Evolutionary conservation across 1,140 invertebrate species (phyloP).

Genomic region (Nautilus pompilius): DNA sequence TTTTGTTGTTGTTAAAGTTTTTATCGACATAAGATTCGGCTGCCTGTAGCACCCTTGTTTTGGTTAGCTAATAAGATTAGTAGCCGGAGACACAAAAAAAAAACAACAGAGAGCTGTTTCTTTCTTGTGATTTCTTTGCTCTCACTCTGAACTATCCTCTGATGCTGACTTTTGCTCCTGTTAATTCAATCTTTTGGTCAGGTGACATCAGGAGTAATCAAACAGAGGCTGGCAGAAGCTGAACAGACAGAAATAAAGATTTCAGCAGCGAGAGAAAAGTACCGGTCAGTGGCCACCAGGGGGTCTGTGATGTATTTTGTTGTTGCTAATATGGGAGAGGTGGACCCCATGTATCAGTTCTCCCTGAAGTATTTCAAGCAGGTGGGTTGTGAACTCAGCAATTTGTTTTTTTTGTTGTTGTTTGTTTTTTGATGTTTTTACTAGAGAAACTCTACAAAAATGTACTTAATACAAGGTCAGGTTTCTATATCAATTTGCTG

Average conservation of each 20-base stretch:
- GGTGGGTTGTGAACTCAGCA: conserved; percentile 52
- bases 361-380: conserved; percentile 84
- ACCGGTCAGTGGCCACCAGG: conserved; percentile 49
- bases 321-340: conserved; percentile 55
- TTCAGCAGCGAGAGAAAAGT: conserved; percentile 50
- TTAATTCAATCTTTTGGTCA: conserved; percentile 14
- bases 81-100: too few species aligned
- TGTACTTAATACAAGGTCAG: too few species aligned
- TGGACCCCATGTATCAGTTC: conserved; percentile 61
- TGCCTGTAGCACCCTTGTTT: too few species aligned
- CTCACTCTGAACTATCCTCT: too few species aligned
- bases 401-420: too few species aligned
- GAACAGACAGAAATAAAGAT: conserved; percentile 69
- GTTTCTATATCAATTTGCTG: too few species aligned
- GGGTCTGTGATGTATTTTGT: conserved; percentile 58
- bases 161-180: too few species aligned
- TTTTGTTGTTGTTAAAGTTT: too few species aligned
- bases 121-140: background rate
- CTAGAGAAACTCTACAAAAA: too few species aligned
- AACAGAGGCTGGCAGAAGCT: conserved; percentile 73
- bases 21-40: too few species aligned
- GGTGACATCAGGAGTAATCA: conserved; percentile 62
- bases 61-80: too few species aligned
- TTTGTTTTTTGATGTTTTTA: too few species aligned
- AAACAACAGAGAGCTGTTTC: background rate